Percentiles rank a stretch among this genome's conserved stretches.
Evolutionary conservation across 2,113 vertebrate species (phyloP).

Genomic region (Echinops telfairi): DNA sequence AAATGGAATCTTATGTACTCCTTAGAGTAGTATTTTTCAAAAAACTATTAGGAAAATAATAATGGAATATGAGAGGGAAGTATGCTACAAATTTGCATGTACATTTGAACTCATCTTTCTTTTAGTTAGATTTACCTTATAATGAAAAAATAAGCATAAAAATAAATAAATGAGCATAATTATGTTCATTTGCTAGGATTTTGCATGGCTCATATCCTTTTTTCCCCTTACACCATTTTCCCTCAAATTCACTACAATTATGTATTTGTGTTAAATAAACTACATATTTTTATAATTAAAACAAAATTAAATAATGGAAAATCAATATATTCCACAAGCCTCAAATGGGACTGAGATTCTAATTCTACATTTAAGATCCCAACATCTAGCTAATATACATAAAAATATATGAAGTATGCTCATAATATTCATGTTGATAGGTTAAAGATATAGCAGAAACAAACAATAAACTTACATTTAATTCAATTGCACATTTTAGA

Average conservation of each 20-base stretch:
- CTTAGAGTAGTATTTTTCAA: background rate
- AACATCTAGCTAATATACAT: constrained; percentile 49
- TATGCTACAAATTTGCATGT: background rate
- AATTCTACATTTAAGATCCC: constrained; percentile 15
- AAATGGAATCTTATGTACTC: background rate
- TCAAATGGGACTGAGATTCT: background rate
- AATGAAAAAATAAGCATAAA: background rate
- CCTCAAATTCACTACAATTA: no score
- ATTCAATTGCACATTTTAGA: constrained; percentile 1
- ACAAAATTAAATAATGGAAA: constrained; percentile 36
- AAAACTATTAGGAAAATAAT: no score
- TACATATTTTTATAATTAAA: background rate
- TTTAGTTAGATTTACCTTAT: background rate
- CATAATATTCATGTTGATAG: constrained; percentile 1
- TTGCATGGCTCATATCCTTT: background rate
- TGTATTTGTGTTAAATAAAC: background rate
- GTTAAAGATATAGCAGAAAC: background rate
- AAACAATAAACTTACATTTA: constrained; percentile 23
- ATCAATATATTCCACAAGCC: background rate
- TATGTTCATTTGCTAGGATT: background rate
- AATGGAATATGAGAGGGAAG: background rate
- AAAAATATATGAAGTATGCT: constrained; percentile 56
- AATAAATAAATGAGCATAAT: background rate
- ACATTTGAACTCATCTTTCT: background rate
- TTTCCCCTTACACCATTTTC: background rate